A percentile compares a stretch with the other conserved stretches of the same genome.
Evolutionary conservation across 2,888 invertebrate genomes (phyloP).

Genomic region (Hirtodrosophila trivittata): DNA sequence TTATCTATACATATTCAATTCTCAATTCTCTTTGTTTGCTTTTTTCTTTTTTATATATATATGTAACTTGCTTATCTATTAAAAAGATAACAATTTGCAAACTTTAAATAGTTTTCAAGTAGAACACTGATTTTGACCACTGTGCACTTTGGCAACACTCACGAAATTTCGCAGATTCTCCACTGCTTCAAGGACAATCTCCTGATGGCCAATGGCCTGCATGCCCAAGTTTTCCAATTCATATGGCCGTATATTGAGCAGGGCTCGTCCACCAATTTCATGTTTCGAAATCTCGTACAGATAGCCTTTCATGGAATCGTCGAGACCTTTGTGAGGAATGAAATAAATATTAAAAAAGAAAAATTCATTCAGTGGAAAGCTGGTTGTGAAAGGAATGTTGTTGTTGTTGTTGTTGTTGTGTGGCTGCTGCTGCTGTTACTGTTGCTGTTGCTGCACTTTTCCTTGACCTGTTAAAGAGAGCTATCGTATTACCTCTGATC

Average conservation of each 20-base stretch:
- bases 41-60: no score
- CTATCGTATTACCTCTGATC: constrained; percentile 89
- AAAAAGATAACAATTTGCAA: neutral
- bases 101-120: neutral
- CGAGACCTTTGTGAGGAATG: constrained; percentile 75
- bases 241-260: constrained; percentile 93
- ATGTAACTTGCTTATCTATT: no score
- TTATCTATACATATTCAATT: no score
- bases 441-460: constrained; percentile 59
- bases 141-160: constrained; percentile 81
- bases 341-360: constrained; percentile 3
- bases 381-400: constrained; percentile 50
- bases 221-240: constrained; percentile 95
- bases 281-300: constrained; percentile 91
- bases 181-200: constrained; percentile 95
- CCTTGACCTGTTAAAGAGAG: constrained; percentile 67
- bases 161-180: constrained; percentile 95
- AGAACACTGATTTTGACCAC: neutral
- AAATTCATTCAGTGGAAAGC: constrained; percentile 16
- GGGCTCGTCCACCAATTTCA: constrained; percentile 89
- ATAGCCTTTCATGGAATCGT: constrained; percentile 89
- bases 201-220: constrained; percentile 95
- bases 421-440: constrained; percentile 23
- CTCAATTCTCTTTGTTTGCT: no score
- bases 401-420: constrained; percentile 28